phyloP scores from a whole-genome alignment of 2,113 vertebrate genomes.

The Paratilapia polleni region DNA sequence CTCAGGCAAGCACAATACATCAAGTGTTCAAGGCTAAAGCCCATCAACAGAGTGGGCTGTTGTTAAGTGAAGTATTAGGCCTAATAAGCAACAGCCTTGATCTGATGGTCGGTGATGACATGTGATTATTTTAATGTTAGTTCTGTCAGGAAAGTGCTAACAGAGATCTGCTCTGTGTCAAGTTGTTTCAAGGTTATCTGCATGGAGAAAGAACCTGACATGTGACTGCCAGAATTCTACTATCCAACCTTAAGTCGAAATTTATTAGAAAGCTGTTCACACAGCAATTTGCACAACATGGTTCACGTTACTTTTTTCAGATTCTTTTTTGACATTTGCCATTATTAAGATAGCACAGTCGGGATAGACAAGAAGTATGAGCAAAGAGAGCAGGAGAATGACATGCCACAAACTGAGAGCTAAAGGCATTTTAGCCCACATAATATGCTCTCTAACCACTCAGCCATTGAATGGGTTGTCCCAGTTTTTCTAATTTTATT shows the following conservation, averaged over 20 bases:
- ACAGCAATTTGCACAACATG: not conserved
- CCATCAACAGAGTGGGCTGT: slow-evolving; percentile 45
- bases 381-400: not conserved
- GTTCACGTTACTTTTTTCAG: not conserved
- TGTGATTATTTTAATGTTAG: slow-evolving; percentile 56
- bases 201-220: slow-evolving; percentile 6
- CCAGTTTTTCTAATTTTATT: not conserved
- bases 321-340: not conserved
- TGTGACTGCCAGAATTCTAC: slow-evolving; percentile 6
- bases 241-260: not conserved
- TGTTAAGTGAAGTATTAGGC: slow-evolving; percentile 56
- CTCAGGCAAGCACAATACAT: slow-evolving; percentile 64
- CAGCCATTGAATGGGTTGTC: not conserved
- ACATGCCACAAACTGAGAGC: not conserved
- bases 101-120: slow-evolving; percentile 63
- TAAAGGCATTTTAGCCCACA: not conserved
- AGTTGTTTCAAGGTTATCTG: slow-evolving; percentile 18
- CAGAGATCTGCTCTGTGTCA: slow-evolving; percentile 49
- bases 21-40: slow-evolving; percentile 64
- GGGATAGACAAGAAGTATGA: not conserved
- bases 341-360: not conserved
- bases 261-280: not conserved
- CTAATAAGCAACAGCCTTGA: slow-evolving; percentile 61
- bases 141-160: slow-evolving; percentile 45
- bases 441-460: not conserved